Evolutionary conservation across 2,113 vertebrate genomes (phyloP).

Genomic region (Bufo gargarizans): DNA sequence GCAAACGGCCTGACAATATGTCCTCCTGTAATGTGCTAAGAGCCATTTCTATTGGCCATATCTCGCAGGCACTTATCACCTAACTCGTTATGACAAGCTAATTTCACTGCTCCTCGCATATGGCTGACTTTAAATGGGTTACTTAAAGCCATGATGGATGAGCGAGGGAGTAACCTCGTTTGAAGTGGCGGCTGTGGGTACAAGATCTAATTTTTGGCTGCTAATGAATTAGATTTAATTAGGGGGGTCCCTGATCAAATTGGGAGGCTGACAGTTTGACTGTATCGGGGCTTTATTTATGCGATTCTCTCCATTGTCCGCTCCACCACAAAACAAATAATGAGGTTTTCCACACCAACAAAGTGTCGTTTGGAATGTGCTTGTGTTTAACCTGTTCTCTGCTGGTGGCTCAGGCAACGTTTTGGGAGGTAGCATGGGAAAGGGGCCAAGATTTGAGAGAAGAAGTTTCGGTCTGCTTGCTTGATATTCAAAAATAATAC

Average conservation of each 20-base stretch:
- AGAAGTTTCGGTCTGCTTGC: not conserved
- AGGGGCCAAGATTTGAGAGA: not conserved
- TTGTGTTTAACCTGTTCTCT: constrained; percentile 24
- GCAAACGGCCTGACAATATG: constrained; percentile 95
- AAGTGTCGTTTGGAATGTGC: constrained; percentile 36
- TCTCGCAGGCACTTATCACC: constrained; percentile 85
- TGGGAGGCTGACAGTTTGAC: constrained; percentile 90
- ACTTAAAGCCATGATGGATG: constrained; percentile 99
- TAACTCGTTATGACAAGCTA: constrained; percentile 99
- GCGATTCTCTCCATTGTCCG: constrained; percentile 60
- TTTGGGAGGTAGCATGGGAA: not conserved
- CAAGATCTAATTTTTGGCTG: constrained; percentile 89
- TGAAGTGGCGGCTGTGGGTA: constrained; percentile 92
- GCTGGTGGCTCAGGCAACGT: not conserved
- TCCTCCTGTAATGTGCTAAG: constrained; percentile 97
- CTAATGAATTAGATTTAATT: constrained; percentile 99
- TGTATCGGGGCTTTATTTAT: constrained; percentile 69
- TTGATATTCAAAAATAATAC: not conserved
- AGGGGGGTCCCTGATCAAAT: constrained; percentile 91
- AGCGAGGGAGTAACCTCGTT: constrained; percentile 87
- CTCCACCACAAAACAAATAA: constrained; percentile 45
- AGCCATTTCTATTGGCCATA: constrained; percentile 87
- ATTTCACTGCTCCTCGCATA: constrained; percentile 92
- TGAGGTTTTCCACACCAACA: constrained; percentile 49
- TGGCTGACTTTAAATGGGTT: constrained; percentile 97